Conservation (phyloP, 2,797 vertebrate genomes). For the Sebastolobus alascanus region DNA sequence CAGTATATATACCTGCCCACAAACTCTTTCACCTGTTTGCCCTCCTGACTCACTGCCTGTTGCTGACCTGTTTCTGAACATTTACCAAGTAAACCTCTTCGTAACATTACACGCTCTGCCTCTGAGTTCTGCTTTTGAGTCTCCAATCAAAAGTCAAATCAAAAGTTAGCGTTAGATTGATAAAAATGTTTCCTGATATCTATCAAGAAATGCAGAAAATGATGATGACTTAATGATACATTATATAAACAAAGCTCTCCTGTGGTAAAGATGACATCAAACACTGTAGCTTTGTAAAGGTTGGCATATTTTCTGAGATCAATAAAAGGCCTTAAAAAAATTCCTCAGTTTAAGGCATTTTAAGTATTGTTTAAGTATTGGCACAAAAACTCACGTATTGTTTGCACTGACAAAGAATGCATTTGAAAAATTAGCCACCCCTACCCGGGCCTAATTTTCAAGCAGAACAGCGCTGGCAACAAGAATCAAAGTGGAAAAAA, state of each 20-base stretch:
- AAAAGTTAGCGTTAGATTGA: neutral
- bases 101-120: conserved; percentile 5
- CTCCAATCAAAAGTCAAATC: neutral
- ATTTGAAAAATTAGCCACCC: neutral
- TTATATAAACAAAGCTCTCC: neutral
- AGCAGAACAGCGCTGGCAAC: neutral
- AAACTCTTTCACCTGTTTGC: neutral
- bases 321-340: conserved; percentile 20
- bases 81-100: neutral
- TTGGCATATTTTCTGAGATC: conserved; percentile 1
- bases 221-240: neutral
- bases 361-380: neutral
- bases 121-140: neutral
- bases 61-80: conserved; percentile 5
- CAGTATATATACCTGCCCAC: neutral
- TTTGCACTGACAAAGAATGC: neutral
- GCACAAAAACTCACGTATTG: neutral
- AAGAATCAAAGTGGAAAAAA: neutral
- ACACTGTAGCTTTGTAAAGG: conserved; percentile 10
- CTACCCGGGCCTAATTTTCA: neutral
- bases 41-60: neutral
- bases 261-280: conserved; percentile 8
- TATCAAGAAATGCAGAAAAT: neutral
- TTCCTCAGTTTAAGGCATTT: neutral
- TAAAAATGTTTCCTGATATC: neutral